Evolutionary conservation across 2,797 vertebrate species (phyloP), one percentile per base, ranked within the genome.

Genomic region (Pangasius macronema): DNA sequence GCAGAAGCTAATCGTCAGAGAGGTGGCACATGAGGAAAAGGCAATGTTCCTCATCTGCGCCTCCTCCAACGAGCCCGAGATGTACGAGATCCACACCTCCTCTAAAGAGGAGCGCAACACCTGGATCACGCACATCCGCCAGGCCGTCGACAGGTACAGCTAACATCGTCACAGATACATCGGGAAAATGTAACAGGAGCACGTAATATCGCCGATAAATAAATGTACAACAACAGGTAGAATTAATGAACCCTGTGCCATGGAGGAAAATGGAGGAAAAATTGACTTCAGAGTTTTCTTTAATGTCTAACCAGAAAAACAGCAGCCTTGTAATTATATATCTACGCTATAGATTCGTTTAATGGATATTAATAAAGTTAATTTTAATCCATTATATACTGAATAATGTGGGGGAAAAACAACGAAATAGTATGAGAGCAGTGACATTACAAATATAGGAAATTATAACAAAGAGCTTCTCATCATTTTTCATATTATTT

Each of bases 41-140:
- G 97, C 96, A 22, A 97, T 97, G 97, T 97, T 97, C 87, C 93
- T 97, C 85, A 97, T 97, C 91, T 97, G 97, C 0, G 96, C 96
- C 88, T 97, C 97, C 86, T 92, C 95, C 75, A 91, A 94, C 30
- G 96, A 96, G 67, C 97, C 97, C 0, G 97, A 97, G 92, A 97
- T 97, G 96, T 97, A 97, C 0, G 96, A 97, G 93, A 97, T 97
- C 73, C 94, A 97, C 91, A 96, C 96, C 0, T 86, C 92, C 89
- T 97, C 96, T 0, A 97, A 97, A 70, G 96, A 97, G 85, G 96
- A 97, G 73, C 95, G 97, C 88, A 96, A 96, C 83, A 87, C 91
- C n/a, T 97, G 97, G 97, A 97, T 97, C 95, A 92, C 93, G 0
- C 92, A 95, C 57, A 97, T 97, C 91, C 95, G 96, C 4, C 93